A percentile compares a stretch with the other conserved stretches of the same genome.
Evolutionary conservation across 2,113 vertebrate species (phyloP).

Genomic region (Eurystomus gularis): DNA sequence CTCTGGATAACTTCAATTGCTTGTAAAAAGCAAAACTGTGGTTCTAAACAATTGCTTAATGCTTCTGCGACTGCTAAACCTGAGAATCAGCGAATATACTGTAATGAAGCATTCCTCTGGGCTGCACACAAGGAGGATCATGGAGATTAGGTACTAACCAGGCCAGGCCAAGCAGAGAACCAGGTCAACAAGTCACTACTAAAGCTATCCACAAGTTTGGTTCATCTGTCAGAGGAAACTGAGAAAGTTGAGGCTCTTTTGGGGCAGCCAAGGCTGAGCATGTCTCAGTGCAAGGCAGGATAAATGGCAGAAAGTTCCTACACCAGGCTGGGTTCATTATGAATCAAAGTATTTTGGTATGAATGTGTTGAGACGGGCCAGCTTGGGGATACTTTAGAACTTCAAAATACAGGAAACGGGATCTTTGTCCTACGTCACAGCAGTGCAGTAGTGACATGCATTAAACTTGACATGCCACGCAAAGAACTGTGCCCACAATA

Average conservation of each 20-base stretch:
- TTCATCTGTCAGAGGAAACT: not conserved
- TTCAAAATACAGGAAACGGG: fast-evolving
- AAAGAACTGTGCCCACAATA: fast-evolving
- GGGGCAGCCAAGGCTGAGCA: not conserved
- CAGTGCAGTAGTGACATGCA: fast-evolving
- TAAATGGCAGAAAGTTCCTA: not conserved
- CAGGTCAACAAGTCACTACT: not conserved
- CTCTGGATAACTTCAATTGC: not conserved
- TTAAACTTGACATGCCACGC: fast-evolving
- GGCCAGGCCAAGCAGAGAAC: not conserved
- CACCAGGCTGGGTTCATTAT: not conserved
- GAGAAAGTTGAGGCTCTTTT: not conserved
- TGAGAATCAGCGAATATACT: not conserved
- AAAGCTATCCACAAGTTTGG: not conserved
- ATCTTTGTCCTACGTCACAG: fast-evolving
- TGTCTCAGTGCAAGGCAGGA: not conserved
- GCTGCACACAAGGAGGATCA: not conserved
- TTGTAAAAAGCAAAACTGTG: not conserved
- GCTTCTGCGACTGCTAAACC: not conserved
- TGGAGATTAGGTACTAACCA: not conserved
- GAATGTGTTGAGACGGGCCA: not conserved
- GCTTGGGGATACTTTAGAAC: not conserved
- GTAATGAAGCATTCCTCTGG: not conserved
- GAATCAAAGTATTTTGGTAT: not conserved
- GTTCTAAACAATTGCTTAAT: not conserved